A percentile compares a stretch with the other conserved stretches of the same genome.
Conservation (phyloP, 2,113 vertebrate genomes). For the Misgurnus anguillicaudatus region DNA sequence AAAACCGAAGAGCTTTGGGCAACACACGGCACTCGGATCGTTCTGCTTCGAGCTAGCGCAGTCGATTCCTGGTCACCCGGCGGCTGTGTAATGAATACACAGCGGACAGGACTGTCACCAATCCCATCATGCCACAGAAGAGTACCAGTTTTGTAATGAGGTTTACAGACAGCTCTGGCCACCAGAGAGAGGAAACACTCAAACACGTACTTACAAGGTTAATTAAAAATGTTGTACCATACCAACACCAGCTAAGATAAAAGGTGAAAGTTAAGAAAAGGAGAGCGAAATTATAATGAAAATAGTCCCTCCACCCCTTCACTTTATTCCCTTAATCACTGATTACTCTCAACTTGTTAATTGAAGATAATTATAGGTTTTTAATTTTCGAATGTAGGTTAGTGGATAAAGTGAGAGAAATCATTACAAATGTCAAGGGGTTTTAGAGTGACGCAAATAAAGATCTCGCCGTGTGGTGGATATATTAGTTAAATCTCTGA, state of each 20-base stretch:
- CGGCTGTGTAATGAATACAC: conserved; percentile 40
- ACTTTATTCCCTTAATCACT: conserved; percentile 81
- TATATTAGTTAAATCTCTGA: conserved; percentile 50
- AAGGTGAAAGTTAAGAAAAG: conserved; percentile 75
- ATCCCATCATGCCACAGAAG: conserved; percentile 31
- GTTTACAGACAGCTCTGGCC: conserved; percentile 44
- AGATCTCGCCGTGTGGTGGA: conserved; percentile 54
- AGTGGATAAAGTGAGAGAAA: conserved; percentile 69
- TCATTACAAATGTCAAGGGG: conserved; percentile 61
- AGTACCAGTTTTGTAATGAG: conserved; percentile 35
- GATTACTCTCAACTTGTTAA: conserved; percentile 77
- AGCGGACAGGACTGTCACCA: conserved; percentile 33
- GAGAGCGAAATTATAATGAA: conserved; percentile 71
- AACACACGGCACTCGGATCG: neutral
- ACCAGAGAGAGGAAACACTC: conserved; percentile 56
- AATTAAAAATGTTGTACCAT: conserved; percentile 68
- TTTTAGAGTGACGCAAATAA: conserved; percentile 63
- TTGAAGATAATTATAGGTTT: conserved; percentile 84
- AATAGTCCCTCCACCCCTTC: conserved; percentile 65
- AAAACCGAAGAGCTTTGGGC: neutral
- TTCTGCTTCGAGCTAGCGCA: neutral
- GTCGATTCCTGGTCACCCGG: conserved; percentile 23
- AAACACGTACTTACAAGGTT: conserved; percentile 65
- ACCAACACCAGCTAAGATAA: conserved; percentile 61
- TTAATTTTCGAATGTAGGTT: conserved; percentile 84